These are phyloP conservation scores for Scatophagus argus DNA, from an alignment of 2,113 vertebrate species.

Conservation along the genomic window DNA sequence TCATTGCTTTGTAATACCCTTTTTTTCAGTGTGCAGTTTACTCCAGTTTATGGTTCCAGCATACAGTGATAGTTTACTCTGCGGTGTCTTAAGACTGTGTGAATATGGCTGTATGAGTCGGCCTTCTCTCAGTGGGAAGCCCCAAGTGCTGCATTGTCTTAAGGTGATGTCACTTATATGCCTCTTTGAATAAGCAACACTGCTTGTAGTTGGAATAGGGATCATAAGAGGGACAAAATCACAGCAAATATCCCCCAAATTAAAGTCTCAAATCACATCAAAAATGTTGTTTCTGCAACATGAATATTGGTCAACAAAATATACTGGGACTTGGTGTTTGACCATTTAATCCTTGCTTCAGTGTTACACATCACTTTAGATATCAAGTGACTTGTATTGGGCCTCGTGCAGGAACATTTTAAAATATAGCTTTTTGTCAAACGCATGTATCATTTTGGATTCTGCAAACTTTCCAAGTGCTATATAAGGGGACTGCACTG, in stretches of 20 bases:
- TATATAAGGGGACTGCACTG: neutral
- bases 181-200: constrained; percentile 54
- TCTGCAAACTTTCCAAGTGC: neutral
- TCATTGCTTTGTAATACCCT: constrained; percentile 7
- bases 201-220: constrained; percentile 34
- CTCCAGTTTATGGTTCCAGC: constrained; percentile 66
- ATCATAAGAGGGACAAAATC: constrained; percentile 13
- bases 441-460: neutral
- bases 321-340: neutral
- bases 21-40: constrained; percentile 69
- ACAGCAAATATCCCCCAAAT: neutral
- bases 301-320: constrained; percentile 4
- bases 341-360: neutral
- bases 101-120: constrained; percentile 55
- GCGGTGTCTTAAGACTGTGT: constrained; percentile 71
- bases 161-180: constrained; percentile 69
- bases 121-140: constrained; percentile 63
- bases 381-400: neutral
- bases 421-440: neutral
- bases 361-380: neutral
- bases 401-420: constrained; percentile 40
- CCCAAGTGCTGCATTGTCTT: constrained; percentile 72
- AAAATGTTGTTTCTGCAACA: constrained; percentile 6
- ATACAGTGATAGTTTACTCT: constrained; percentile 70
- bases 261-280: neutral